Conservation (phyloP, 2,797 vertebrate genomes). For the Coreius guichenoti region DNA sequence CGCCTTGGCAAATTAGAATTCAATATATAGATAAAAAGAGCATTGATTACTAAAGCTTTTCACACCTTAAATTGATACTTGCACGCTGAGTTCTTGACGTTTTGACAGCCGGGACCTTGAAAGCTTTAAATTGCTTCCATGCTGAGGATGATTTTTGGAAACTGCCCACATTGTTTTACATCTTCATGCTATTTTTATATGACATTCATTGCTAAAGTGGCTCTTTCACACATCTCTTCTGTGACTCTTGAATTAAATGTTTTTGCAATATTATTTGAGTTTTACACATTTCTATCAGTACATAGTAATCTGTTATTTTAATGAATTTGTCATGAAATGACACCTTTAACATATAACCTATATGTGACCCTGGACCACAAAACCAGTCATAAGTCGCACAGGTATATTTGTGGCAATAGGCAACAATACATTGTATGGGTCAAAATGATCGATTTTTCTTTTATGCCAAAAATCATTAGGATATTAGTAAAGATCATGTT, state of each 20-base stretch:
- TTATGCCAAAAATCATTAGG: no score
- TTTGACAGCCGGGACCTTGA: conserved; percentile 32
- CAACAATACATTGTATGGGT: no score
- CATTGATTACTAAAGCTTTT: not conserved
- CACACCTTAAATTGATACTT: not conserved
- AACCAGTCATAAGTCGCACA: no score
- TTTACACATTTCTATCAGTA: not conserved
- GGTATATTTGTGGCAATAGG: no score
- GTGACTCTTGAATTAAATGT: not conserved
- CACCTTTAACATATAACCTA: not conserved
- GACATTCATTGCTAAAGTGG: not conserved
- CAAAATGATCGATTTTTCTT: no score
- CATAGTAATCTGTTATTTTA: not conserved
- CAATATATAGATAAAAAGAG: not conserved
- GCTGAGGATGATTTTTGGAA: conserved; percentile 30
- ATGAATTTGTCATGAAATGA: not conserved
- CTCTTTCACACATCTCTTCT: no score
- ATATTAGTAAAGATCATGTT: no score
- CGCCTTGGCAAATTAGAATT: not conserved
- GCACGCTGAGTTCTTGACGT: not conserved
- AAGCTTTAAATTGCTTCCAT: conserved; percentile 37
- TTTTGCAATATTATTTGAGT: not conserved
- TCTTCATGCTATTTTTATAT: conserved; percentile 28
- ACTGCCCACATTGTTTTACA: conserved; percentile 30
- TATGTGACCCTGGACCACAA: no score